These are phyloP conservation scores for Taxidea taxus DNA, from an alignment of 2,113 vertebrate species.

Conservation along the genomic window DNA sequence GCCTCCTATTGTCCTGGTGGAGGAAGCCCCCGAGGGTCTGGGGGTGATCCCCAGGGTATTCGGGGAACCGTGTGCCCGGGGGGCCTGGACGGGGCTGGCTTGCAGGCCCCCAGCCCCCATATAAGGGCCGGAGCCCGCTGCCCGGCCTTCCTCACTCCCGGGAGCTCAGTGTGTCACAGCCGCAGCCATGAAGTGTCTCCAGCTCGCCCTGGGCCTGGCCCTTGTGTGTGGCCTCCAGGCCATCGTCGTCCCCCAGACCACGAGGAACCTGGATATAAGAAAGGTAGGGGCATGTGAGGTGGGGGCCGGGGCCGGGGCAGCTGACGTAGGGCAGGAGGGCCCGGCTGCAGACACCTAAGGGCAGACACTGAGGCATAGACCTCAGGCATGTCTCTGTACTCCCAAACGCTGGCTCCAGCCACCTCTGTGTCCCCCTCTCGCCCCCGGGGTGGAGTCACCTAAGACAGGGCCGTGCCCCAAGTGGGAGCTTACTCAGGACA, in stretches of 20 bases:
- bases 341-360: background rate
- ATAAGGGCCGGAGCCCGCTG: accelerated
- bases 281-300: background rate
- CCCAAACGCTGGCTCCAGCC: background rate
- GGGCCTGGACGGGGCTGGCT: accelerated
- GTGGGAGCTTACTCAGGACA: background rate
- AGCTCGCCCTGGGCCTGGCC: background rate
- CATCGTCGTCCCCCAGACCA: accelerated
- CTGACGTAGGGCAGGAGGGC: background rate
- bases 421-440: background rate
- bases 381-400: background rate
- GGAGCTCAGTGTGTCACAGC: accelerated
- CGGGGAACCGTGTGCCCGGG: accelerated
- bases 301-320: background rate
- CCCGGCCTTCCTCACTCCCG: background rate
- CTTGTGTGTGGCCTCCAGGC: background rate
- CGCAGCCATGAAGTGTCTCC: background rate
- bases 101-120: accelerated
- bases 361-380: background rate
- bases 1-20: no score
- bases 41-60: background rate
- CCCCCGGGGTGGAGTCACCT: background rate
- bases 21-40: no score
- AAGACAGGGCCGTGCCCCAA: accelerated
- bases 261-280: background rate